Evolutionary conservation across 1,140 invertebrate species (phyloP).

Genomic region (Panagrolaimus sp.): DNA sequence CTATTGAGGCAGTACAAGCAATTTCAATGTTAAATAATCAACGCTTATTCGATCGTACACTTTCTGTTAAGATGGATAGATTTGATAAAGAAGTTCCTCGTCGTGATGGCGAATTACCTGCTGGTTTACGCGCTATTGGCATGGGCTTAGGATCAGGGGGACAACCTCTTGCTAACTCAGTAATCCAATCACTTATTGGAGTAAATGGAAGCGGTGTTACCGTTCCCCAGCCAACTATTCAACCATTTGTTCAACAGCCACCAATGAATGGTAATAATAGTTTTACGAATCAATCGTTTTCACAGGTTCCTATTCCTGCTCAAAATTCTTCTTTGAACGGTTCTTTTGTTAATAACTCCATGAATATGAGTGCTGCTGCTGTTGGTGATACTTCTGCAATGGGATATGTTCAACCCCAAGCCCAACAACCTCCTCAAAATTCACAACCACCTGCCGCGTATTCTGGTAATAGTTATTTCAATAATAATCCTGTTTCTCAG

Average conservation of each 20-base stretch:
- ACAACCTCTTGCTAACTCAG: constrained; percentile 71
- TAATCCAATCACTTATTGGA: constrained; percentile 34
- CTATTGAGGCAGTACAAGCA: constrained; percentile 92
- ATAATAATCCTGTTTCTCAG: neutral
- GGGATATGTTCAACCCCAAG: too few relatives aligned
- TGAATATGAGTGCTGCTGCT: neutral
- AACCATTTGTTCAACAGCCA: constrained; percentile 18
- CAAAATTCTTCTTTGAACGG: neutral
- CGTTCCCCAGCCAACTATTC: neutral
- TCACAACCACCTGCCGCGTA: neutral
- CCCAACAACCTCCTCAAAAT: neutral
- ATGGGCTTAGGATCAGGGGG: constrained; percentile 83
- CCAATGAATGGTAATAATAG: neutral
- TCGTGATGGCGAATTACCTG: constrained; percentile 69
- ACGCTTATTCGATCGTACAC: constrained; percentile 78
- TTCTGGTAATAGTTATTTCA: neutral
- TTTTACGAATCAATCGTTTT: neutral
- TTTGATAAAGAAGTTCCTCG: constrained; percentile 63
- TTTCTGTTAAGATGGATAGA: constrained; percentile 81
- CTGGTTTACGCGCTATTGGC: constrained; percentile 80
- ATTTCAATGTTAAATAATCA: constrained; percentile 89
- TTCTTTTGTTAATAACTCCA: neutral
- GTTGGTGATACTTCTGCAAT: neutral
- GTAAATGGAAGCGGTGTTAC: constrained; percentile 12
- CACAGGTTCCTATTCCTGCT: neutral